phyloP scores from a whole-genome alignment of 2,888 invertebrate species.

The Scaptomyza parva region DNA sequence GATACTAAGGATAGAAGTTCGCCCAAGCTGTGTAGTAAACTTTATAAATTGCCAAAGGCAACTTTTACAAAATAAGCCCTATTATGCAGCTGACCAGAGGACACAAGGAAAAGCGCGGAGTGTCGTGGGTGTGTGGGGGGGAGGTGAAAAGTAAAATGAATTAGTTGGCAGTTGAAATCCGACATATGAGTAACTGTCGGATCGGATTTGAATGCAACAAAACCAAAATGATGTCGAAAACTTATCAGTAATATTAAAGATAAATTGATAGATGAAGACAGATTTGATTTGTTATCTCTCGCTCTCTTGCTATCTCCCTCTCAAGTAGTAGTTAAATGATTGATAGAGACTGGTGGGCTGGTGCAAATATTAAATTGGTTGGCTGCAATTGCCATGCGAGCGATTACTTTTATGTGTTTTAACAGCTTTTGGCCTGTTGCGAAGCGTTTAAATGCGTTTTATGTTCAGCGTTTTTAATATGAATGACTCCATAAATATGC shows the following conservation, averaged over 20 bases:
- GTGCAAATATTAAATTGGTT: constrained; percentile 25
- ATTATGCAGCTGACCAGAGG: constrained; percentile 56
- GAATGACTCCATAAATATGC: constrained; percentile 79
- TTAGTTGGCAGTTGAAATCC: constrained; percentile 56
- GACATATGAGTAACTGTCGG: constrained; percentile 58
- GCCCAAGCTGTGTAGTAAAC: constrained; percentile 68
- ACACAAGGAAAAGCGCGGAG: neutral
- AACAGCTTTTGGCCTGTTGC: constrained; percentile 43
- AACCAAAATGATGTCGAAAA: constrained; percentile 7
- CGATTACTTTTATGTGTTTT: constrained; percentile 58
- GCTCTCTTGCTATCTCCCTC: neutral
- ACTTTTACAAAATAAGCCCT: constrained; percentile 77
- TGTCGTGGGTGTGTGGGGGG: too few relatives aligned
- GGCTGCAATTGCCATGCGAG: constrained; percentile 42
- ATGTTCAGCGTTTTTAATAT: constrained; percentile 72
- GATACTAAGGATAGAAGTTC: constrained; percentile 28
- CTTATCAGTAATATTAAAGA: constrained; percentile 18
- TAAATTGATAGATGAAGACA: constrained; percentile 32
- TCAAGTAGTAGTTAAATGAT: constrained; percentile 28
- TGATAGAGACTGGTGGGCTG: constrained; percentile 26
- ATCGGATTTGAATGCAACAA: constrained; percentile 25
- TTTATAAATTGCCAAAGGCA: constrained; percentile 78
- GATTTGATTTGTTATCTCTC: constrained; percentile 21
- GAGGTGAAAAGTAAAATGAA: constrained; percentile 45
- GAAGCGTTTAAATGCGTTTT: constrained; percentile 75